Evolutionary conservation across 35 echinoderm and acorn worm species (phyloP).

Genomic region (Anneissia japonica): DNA sequence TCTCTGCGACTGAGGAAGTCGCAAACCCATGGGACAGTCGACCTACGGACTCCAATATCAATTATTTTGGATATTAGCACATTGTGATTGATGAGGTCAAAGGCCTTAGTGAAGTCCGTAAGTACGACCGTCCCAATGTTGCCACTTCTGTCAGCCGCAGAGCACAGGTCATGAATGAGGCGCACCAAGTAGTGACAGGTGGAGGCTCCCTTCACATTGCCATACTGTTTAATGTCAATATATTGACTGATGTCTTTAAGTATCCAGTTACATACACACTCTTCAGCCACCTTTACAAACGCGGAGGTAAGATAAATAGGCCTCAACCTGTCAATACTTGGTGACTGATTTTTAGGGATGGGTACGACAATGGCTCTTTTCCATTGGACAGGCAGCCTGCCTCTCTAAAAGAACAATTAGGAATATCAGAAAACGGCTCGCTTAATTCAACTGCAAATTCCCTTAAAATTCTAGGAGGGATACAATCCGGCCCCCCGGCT

Average conservation of each 20-base stretch:
- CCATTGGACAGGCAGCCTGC: conserved; percentile 39
- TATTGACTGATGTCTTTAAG: conserved; percentile 25
- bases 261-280: conserved; percentile 37
- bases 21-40: conserved; percentile 35
- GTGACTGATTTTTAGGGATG: conserved; percentile 30
- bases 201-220: conserved; percentile 38
- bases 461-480: conserved; percentile 28
- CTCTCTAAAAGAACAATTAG: conserved; percentile 31
- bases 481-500: conserved; percentile 44
- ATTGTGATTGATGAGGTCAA: conserved; percentile 39
- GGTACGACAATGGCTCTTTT: conserved; percentile 53
- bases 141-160: conserved; percentile 14
- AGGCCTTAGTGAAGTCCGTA: conserved; percentile 55
- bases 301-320: conserved; percentile 37
- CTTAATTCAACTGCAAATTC: conserved; percentile 49
- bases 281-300: conserved; percentile 41
- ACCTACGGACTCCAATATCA: conserved; percentile 9
- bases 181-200: conserved; percentile 28
- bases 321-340: conserved; percentile 31
- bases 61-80: conserved; percentile 42
- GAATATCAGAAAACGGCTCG: conserved; percentile 23
- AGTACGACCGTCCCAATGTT: conserved; percentile 36
- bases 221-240: conserved; percentile 36
- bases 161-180: conserved; percentile 24
- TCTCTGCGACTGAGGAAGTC: conserved; percentile 19